phyloP scores from a whole-genome alignment of 2,113 vertebrate species.

The Suncus etruscus region DNA sequence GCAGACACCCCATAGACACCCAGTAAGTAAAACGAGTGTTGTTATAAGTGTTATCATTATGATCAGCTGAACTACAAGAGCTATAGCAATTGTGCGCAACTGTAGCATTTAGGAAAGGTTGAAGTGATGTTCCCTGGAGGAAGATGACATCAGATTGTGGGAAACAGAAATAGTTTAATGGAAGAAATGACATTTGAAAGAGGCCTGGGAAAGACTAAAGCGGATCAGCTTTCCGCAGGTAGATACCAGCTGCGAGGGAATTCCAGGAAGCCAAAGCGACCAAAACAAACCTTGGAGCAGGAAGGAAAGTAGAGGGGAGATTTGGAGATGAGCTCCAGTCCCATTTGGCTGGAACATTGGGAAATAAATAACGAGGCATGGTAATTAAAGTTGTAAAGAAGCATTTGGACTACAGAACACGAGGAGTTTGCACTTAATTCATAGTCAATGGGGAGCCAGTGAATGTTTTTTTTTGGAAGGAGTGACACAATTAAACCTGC shows the following conservation, averaged over 20 bases:
- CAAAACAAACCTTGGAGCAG: neutral
- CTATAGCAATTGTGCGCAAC: neutral
- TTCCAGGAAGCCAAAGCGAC: neutral
- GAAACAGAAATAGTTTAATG: neutral
- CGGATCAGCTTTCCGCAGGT: neutral
- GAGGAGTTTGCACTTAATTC: slow-evolving; percentile 71
- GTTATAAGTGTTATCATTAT: neutral
- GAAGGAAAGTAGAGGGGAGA: neutral
- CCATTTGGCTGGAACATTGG: slow-evolving; percentile 61
- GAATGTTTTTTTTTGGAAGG: slow-evolving; percentile 68
- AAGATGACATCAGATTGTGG: neutral
- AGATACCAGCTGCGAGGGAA: neutral
- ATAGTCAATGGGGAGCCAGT: slow-evolving; percentile 65
- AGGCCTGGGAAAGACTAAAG: neutral
- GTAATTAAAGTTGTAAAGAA: slow-evolving; percentile 65
- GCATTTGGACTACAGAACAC: slow-evolving; percentile 63
- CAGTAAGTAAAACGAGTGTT: neutral
- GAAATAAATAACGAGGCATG: slow-evolving; percentile 57
- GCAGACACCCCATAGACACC: neutral
- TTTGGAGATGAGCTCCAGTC: neutral
- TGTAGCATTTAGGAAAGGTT: neutral
- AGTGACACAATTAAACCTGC: slow-evolving; percentile 70
- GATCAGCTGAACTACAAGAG: neutral
- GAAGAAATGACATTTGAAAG: slow-evolving; percentile 14
- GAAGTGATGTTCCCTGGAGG: neutral